These are phyloP conservation scores for Trimorus sp. DNA, from an alignment of 2,888 invertebrate genomes.

Conservation along the genomic window DNA sequence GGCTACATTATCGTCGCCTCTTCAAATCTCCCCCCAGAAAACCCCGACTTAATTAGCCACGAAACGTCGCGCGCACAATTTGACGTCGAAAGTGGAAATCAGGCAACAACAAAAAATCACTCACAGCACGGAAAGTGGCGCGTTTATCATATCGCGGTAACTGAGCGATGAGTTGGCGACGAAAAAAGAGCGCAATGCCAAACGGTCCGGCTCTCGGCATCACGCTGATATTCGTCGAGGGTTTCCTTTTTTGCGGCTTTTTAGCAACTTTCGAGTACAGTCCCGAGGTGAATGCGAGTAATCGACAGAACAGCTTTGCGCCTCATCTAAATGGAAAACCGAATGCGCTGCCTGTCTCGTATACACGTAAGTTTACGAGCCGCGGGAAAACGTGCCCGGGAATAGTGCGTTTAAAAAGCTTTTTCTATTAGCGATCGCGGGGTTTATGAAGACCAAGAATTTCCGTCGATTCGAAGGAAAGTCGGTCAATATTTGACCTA, in stretches of 20 bases:
- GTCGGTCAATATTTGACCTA: too few species aligned
- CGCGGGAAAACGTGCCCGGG: background rate
- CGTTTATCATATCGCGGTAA: background rate
- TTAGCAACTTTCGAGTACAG: constrained; percentile 81
- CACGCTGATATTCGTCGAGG: constrained; percentile 78
- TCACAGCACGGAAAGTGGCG: constrained; percentile 16
- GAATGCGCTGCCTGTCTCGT: constrained; percentile 72
- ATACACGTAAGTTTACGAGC: constrained; percentile 74
- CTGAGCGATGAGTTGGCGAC: constrained; percentile 16
- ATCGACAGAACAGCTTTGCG: constrained; percentile 79
- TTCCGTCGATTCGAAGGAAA: too few species aligned
- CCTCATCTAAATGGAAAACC: constrained; percentile 76
- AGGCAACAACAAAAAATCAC: constrained; percentile 3
- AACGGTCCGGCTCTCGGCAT: constrained; percentile 71
- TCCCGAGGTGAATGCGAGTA: constrained; percentile 80
- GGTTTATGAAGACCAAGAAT: background rate
- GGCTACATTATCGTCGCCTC: constrained; percentile 17
- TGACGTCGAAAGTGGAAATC: constrained; percentile 1
- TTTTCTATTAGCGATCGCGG: constrained; percentile 11
- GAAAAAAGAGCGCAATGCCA: constrained; percentile 59
- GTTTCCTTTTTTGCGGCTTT: constrained; percentile 80
- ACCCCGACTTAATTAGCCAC: constrained; percentile 31
- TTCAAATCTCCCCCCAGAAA: constrained; percentile 2
- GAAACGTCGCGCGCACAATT: constrained; percentile 10
- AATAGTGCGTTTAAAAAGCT: constrained; percentile 1